Conservation (phyloP, 2,888 invertebrate genomes). For the Deilephila elpenor region DNA sequence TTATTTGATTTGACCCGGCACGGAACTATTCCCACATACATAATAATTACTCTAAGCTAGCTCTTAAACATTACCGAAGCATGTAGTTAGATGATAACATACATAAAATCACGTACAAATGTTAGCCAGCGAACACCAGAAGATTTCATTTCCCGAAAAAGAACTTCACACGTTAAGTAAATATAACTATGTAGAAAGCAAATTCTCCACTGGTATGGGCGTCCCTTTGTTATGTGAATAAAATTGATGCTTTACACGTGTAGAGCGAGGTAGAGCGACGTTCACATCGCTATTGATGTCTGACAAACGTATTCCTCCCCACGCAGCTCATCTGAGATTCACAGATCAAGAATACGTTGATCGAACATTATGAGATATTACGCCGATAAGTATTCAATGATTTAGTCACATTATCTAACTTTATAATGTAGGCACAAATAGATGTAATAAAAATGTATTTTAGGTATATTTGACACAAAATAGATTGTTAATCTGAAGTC, state of each 20-base stretch:
- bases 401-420: too few species aligned
- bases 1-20: too few species aligned
- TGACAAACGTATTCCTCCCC: conserved; percentile 13
- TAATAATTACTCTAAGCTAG: too few species aligned
- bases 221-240: conserved; percentile 4
- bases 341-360: background rate
- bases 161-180: too few species aligned
- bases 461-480: too few species aligned
- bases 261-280: background rate
- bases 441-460: too few species aligned
- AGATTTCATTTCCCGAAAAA: background rate
- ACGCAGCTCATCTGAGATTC: conserved; percentile 7
- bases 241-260: background rate
- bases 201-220: background rate
- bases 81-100: too few species aligned
- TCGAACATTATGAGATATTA: too few species aligned
- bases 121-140: background rate
- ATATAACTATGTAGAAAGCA: background rate
- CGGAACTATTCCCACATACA: too few species aligned
- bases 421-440: background rate
- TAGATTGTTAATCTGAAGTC: too few species aligned
- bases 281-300: conserved; percentile 13
- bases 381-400: too few species aligned
- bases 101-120: background rate
- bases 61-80: too few species aligned